Conservation (phyloP, 2,113 vertebrate species). For the Lanius collurio region DNA sequence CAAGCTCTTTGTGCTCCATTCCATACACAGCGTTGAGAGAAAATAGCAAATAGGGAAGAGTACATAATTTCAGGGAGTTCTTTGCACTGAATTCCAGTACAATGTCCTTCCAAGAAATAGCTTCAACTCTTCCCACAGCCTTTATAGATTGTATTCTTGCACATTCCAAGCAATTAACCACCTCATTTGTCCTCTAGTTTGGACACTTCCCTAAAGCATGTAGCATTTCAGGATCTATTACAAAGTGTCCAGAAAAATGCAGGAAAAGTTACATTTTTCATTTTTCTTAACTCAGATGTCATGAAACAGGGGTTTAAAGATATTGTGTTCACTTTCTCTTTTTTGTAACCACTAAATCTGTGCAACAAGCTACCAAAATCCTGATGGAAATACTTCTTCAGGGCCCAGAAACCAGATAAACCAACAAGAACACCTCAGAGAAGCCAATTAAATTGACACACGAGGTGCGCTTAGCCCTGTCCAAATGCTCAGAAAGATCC, state of each 20-base stretch:
- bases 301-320: neutral
- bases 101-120: neutral
- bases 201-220: neutral
- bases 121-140: neutral
- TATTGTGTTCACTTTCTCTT: neutral
- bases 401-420: neutral
- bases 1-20: neutral
- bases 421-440: neutral
- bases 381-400: neutral
- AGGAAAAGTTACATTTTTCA: neutral
- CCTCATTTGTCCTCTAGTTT: neutral
- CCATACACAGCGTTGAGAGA: fast-evolving
- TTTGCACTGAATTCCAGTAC: neutral
- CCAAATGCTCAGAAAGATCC: neutral
- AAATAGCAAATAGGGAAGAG: neutral
- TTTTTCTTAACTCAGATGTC: neutral
- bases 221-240: neutral
- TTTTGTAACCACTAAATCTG: neutral
- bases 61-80: neutral
- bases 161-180: neutral
- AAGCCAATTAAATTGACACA: fast-evolving
- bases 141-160: neutral
- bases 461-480: too few species aligned
- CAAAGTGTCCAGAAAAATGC: neutral
- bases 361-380: neutral